Percentiles rank a stretch among this genome's conserved stretches.
phyloP scores from a whole-genome alignment of 1,140 invertebrate genomes.

The Trinorchestia longiramus region DNA sequence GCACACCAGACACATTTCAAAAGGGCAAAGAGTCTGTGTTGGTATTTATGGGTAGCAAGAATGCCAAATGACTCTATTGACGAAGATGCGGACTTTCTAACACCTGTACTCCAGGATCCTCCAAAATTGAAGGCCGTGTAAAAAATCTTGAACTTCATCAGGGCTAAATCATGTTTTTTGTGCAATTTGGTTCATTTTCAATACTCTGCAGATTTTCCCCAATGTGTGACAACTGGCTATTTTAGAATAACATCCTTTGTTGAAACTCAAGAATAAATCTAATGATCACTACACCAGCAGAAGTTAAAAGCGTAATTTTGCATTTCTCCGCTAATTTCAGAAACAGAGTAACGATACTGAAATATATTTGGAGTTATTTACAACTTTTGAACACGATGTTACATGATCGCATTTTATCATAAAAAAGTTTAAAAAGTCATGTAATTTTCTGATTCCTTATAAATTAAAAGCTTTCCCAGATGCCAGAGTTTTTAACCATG shows the following conservation, averaged over 20 bases:
- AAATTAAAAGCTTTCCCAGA: not conserved
- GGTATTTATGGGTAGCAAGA: conserved; percentile 30
- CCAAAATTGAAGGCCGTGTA: not conserved
- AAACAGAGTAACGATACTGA: not conserved
- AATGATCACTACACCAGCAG: not conserved
- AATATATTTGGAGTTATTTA: not conserved
- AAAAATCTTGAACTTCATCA: not conserved
- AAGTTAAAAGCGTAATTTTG: not conserved
- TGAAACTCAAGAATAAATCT: not conserved
- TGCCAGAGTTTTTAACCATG: not conserved
- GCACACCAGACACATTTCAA: conserved; percentile 11
- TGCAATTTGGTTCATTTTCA: not conserved
- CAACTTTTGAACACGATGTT: not conserved
- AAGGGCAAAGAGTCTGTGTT: conserved; percentile 27
- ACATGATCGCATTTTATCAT: not conserved
- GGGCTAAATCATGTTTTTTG: not conserved
- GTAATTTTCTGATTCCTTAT: not conserved
- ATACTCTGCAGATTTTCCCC: not conserved
- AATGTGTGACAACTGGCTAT: not conserved
- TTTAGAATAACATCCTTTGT: not conserved
- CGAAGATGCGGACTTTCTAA: conserved; percentile 12
- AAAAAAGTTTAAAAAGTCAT: not conserved
- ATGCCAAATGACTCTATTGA: conserved; percentile 2
- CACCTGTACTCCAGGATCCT: not conserved
- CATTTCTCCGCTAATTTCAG: not conserved